A percentile compares a stretch with the other conserved stretches of the same genome.
Conservation (phyloP, 2,113 vertebrate species). For the Tragelaphus strepsiceros region DNA sequence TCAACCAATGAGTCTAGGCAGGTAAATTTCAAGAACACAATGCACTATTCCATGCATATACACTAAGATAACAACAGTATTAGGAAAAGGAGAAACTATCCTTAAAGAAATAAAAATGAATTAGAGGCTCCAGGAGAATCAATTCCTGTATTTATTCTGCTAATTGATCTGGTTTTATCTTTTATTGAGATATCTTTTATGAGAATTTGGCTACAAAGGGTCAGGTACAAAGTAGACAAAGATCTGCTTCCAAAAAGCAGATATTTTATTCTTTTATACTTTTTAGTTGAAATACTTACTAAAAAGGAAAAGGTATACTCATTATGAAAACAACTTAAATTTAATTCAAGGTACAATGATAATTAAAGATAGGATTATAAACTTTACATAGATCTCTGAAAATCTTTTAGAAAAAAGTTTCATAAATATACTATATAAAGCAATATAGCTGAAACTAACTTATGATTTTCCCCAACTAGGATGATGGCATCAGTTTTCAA, state of each 20-base stretch:
- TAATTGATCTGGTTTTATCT: neutral
- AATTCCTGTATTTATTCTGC: neutral
- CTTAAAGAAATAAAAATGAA: conserved; percentile 13
- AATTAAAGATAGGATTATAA: neutral
- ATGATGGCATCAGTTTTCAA: neutral
- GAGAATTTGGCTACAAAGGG: neutral
- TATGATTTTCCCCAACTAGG: neutral
- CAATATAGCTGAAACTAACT: conserved; percentile 10
- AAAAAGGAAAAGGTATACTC: neutral
- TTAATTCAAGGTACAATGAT: neutral
- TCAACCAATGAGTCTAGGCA: neutral
- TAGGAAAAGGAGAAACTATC: neutral
- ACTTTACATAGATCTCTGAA: neutral
- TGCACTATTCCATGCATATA: neutral
- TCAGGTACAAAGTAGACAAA: neutral
- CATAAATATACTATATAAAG: neutral
- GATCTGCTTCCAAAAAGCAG: neutral
- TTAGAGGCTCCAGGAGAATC: neutral
- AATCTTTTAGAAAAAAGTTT: neutral
- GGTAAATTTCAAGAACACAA: neutral
- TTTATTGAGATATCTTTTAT: neutral
- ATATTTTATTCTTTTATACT: neutral
- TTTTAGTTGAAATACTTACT: neutral
- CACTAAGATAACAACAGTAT: neutral
- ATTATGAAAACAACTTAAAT: neutral